Base-by-base conservation (phyloP, 2,888 invertebrate genomes). In the Chalcosyrphus nemorum region DNA sequence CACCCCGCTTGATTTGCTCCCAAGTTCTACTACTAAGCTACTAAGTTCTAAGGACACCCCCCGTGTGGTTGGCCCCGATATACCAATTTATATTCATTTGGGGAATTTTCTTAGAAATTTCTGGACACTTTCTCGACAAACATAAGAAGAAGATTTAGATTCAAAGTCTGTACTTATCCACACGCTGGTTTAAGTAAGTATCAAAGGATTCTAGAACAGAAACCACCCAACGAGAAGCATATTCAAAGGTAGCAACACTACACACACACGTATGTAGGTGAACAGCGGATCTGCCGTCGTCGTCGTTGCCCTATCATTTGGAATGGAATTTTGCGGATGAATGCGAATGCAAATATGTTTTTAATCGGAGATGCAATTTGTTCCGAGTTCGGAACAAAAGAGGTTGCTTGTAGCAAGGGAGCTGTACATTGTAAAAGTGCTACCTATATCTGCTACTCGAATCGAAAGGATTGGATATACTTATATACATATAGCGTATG, bases 241-340 rank as follows among this genome's bases (percentile, higher is more conserved):
- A 5, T 27, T 45, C 17, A 65, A 50, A 24, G 27, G n/a, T n/a
- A n/a, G n/a, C n/a, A n/a, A n/a, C n/a, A n/a, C n/a, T n/a, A n/a
- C n/a, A n/a, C n/a, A n/a, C n/a, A 41, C 61, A 70, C 45, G 45
- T 56, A 70, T 1, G 45, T 56, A 70, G 24, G 24, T 24, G 4
- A n/a, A 47, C 6, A 47, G 32, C 13, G 19, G 3, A 56, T 70
- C 68, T 32, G 32, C 15, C 13, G 9, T 29, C 29, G 32, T 32
- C 32, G 32, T 32, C 7, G 32, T 32, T 54, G 63, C 54, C 47
- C 54, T 63, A 29, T 52, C 61, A 54, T 75, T 61, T 52, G 61
- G 54, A 61, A 68, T 43, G 72, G 72, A 84, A 80, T 78, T 84
- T 84, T 54, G 52, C 59, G 65, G 72, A 57, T 78, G 72, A 80